These are phyloP conservation scores for Mesocricetus auratus DNA, from an alignment of 2,113 vertebrate genomes.

Conservation along the genomic window DNA sequence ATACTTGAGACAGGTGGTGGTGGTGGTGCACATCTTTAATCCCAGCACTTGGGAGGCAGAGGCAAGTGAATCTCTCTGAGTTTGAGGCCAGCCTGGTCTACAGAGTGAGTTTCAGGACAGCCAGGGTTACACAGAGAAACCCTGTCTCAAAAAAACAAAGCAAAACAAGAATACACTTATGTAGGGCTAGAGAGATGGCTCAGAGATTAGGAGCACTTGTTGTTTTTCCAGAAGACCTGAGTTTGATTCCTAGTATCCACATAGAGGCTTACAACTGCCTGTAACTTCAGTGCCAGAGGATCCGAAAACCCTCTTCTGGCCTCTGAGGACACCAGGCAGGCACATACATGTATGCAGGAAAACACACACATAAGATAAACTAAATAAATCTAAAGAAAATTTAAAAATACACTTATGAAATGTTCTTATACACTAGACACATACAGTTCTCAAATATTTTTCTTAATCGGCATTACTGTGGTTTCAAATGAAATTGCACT, in stretches of 20 bases:
- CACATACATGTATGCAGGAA: not conserved
- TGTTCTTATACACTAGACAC: not conserved
- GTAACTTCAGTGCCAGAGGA: not conserved
- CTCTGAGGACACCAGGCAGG: not conserved
- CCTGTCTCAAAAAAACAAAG: not conserved
- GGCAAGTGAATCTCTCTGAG: not conserved
- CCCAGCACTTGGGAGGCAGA: not conserved
- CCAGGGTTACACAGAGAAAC: not conserved
- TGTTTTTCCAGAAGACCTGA: not conserved
- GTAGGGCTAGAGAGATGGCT: not conserved
- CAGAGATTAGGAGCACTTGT: not conserved
- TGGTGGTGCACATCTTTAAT: not conserved
- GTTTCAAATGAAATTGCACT: constrained; percentile 7
- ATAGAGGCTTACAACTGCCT: not conserved
- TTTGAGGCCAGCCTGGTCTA: not conserved
- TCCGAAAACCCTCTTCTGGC: not conserved
- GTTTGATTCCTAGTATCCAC: not conserved
- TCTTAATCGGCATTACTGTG: not conserved
- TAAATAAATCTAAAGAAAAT: not conserved
- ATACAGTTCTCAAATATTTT: not conserved
- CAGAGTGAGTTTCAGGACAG: not conserved
- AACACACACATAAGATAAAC: not conserved
- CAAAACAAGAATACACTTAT: not conserved
- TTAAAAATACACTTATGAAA: not conserved
- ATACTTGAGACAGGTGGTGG: not conserved